Conservation (phyloP, 2,113 vertebrate species). For the Athene noctua region DNA sequence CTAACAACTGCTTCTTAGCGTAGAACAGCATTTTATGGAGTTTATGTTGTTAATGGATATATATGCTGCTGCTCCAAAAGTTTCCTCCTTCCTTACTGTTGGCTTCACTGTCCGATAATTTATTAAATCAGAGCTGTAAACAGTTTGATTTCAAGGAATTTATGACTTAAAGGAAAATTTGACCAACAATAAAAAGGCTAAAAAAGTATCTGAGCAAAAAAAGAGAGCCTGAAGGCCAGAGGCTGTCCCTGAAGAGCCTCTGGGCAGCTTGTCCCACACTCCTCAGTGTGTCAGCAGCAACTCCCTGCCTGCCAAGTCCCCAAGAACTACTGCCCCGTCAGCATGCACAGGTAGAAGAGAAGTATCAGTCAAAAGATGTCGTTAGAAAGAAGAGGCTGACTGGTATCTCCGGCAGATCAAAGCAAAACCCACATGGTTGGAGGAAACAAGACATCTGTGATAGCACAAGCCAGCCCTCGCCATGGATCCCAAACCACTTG, state of each 20-base stretch:
- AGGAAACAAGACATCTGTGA: not conserved
- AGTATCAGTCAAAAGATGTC: not conserved
- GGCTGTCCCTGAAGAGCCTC: not conserved
- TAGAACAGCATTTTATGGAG: not conserved
- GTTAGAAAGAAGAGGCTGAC: not conserved
- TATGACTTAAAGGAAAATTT: not conserved
- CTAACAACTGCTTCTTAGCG: not conserved
- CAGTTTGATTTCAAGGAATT: not conserved
- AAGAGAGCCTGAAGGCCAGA: not conserved
- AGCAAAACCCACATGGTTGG: accelerated
- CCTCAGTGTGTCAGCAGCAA: not conserved
- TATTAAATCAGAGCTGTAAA: not conserved
- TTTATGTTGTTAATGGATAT: not conserved
- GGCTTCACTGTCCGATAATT: not conserved
- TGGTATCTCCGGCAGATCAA: not conserved
- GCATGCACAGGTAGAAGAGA: not conserved
- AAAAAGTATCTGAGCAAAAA: not conserved
- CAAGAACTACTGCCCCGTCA: not conserved
- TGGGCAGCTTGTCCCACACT: not conserved
- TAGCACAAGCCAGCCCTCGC: accelerated
- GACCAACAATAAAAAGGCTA: not conserved
- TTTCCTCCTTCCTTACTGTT: not conserved
- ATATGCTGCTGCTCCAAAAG: not conserved
- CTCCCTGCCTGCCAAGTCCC: not conserved
- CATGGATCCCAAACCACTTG: not conserved